Evolutionary conservation across 2,113 vertebrate genomes (phyloP), one percentile per base, ranked within the genome.

Genomic region (Rhegmatorhina hoffmannsi): DNA sequence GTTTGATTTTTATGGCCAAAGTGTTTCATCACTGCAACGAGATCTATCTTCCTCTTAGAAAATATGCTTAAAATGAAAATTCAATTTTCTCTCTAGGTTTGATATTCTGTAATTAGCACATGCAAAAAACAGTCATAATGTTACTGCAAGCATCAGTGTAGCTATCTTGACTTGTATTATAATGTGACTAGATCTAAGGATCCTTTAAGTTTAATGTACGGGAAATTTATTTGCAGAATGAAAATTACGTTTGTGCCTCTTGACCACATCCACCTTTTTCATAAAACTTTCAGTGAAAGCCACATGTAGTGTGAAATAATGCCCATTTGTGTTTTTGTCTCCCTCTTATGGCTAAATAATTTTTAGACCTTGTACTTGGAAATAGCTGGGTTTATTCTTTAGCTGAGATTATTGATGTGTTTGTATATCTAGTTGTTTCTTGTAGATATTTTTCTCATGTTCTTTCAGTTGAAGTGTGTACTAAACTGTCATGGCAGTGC

Each of bases 1-100:
- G 90, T 95, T 96, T 92, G 55, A 80, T 78, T 96, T 96, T 94
- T 94, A 96, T 88, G 64, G 31, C 63, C 47, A 49, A 88, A 86
- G 26, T 80, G 64, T 81, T 92, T 84, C 33, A 88, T 56, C 59
- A 63, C 24, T 80, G 68, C 64, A 94, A 80, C 52, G 52, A 62
- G 52, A 43, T 44, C 72, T 77, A 12, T 47, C 26, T 49, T 84
- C 69, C 17, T 70, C 34, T 60, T 75, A 52, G 73, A 85, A 90
- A 90, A 83, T 34, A 68, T 34, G 29, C 44, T 95, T 81, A 40
- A 90, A 93, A 78, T 75, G 40, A 91, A 94, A 77, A 83, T 44
- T 67, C 11, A 9, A 1, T 55, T 88, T 94, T 17, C 13, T 81
- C 18, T 58, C 4, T 55, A 47, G 7, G 11, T 49, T 67, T 80